Evolutionary conservation across 2,888 invertebrate genomes (phyloP).

Genomic region (Cactoblastis cactorum): DNA sequence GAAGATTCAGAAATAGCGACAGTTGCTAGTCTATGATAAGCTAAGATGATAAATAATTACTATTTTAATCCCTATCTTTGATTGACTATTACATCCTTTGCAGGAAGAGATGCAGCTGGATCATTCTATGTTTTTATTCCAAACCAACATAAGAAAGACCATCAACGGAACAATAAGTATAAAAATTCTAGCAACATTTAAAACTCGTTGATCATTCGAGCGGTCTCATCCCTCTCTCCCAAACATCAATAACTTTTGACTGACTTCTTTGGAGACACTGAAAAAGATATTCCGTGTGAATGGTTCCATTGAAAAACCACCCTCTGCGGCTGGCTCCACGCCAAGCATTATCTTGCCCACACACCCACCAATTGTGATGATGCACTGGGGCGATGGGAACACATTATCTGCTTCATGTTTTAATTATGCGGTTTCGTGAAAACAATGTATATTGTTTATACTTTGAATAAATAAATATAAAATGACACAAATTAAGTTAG

Average conservation of each 20-base stretch:
- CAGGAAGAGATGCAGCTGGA: too few species aligned
- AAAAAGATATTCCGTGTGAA: constrained; percentile 3
- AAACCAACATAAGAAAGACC: too few species aligned
- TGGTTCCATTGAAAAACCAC: constrained; percentile 1
- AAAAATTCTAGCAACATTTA: too few species aligned
- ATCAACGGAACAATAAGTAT: too few species aligned
- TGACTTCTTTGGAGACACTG: constrained; percentile 1
- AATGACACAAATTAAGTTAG: too few species aligned
- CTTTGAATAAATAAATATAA: too few species aligned
- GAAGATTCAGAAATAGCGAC: too few species aligned
- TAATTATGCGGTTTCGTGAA: not conserved
- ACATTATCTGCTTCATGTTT: not conserved
- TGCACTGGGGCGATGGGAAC: not conserved
- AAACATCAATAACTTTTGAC: constrained; percentile 1
- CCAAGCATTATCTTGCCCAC: not conserved
- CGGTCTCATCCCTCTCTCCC: not conserved
- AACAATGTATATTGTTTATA: not conserved
- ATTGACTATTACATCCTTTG: too few species aligned
- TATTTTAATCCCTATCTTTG: too few species aligned
- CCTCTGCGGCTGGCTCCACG: not conserved
- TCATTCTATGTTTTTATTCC: too few species aligned
- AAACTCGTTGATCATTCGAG: not conserved
- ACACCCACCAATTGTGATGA: not conserved
- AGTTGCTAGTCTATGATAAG: too few species aligned
- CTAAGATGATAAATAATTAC: too few species aligned